Evolutionary conservation across 2,113 vertebrate species (phyloP), one percentile per base, ranked within the genome.

Genomic region (Larimichthys polyactis): DNA sequence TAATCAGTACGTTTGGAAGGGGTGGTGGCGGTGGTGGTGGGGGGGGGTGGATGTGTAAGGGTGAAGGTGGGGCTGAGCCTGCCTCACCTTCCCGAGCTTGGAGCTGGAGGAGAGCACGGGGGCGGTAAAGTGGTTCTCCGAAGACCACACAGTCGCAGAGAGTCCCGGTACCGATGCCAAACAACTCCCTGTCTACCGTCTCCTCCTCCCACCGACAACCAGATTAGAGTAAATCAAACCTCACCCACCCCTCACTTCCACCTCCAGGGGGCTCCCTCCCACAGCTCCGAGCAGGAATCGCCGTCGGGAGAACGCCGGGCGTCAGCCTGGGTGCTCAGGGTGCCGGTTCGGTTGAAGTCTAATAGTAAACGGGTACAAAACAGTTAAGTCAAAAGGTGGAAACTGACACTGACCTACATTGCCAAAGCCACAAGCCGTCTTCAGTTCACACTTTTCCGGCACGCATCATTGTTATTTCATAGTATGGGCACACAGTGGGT

Each of bases 401-500:
- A 86, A 82, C 62, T 40, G 51, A 59, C 75, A 64, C 72, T 91
- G 90, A 89, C 92, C 92, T 91, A 93, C 78, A 88, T 92, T 79
- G 19, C 11, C 44, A 44, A 91, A 91, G 65, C 90, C 91, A 88
- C 91, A 89, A 71, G 60, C 24, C 49, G 17, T 57, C 71, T 83
- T 60, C 66, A 44, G 19, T 44, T 86, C 54, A 51, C 43, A 51
- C 75, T 58, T 82, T 19, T 67, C 22, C 55, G 63, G 69, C 64
- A 22, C 10, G 75, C 75, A 44, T 48, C 52, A 27, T 16, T 68
- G 46, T 70, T 10, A 62, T 48, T 63, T 74, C 71, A 75, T 17
- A 14, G 24, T n/a, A 65, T 71, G 27, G 69, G 29, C 77, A 62
- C 67, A 49, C 1, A 10, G n/a, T 3, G 24, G 62, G n/a, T n/a